A percentile compares a stretch with the other conserved stretches of the same genome.
Evolutionary conservation across 2,888 invertebrate genomes (phyloP).

Genomic region (Scelioninae gen. 2): DNA sequence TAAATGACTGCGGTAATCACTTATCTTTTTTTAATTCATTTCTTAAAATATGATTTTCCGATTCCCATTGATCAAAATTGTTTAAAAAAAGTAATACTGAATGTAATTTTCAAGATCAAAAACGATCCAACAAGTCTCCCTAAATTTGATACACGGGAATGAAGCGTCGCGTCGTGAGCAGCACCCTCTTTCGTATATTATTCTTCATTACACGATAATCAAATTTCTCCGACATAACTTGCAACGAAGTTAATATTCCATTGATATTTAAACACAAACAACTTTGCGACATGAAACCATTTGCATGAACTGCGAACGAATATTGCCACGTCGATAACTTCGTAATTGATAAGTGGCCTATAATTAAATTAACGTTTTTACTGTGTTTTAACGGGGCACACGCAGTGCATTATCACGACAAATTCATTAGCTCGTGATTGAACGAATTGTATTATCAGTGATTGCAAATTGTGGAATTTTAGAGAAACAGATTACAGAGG

Average conservation of each 20-base stretch:
- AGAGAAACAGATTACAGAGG: no score
- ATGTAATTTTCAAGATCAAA: no score
- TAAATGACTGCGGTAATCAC: no score
- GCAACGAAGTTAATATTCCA: conserved; percentile 22
- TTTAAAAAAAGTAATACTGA: no score
- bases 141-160: no score
- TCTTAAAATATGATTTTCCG: no score
- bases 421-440: conserved; percentile 17
- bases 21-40: no score
- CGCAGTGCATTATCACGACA: conserved; percentile 15
- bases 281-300: conserved; percentile 12
- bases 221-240: conserved; percentile 2
- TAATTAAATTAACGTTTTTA: conserved; percentile 23
- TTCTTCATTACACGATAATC: conserved; percentile 2
- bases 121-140: no score
- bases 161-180: no score
- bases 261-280: conserved; percentile 17
- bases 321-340: conserved; percentile 13
- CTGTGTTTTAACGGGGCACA: conserved; percentile 10
- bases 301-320: conserved; percentile 7
- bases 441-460: neutral
- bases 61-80: no score
- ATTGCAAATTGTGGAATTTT: no score
- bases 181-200: no score
- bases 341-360: conserved; percentile 28